Percentiles rank a stretch among this genome's conserved stretches.
phyloP scores from a whole-genome alignment of 2,797 vertebrate species.

The Novumbra hubbsi region DNA sequence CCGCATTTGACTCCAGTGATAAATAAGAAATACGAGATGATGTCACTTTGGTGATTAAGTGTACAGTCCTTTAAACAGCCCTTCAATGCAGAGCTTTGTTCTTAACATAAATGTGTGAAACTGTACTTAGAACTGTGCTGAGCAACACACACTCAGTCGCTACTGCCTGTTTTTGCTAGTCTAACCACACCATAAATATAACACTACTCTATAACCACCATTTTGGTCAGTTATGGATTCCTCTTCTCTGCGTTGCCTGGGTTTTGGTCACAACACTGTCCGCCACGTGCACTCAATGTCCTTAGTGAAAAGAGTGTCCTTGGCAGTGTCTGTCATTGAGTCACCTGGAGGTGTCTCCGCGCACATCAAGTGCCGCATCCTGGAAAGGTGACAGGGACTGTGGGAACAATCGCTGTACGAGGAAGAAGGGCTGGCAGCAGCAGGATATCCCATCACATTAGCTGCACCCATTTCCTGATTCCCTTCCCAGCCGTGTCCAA shows the following conservation, averaged over 20 bases:
- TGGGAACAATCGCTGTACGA: constrained; percentile 56
- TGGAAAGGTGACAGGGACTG: constrained; percentile 56
- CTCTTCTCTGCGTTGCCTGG: constrained; percentile 32
- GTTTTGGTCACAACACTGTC: constrained; percentile 52
- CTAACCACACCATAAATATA: constrained; percentile 51
- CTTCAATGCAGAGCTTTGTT: constrained; percentile 47
- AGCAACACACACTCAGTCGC: constrained; percentile 28
- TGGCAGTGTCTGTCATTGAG: constrained; percentile 55
- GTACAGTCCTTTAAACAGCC: constrained; percentile 38
- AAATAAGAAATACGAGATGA: constrained; percentile 45
- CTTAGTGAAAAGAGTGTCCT: constrained; percentile 44
- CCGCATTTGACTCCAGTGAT: constrained; percentile 42
- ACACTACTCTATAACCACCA: constrained; percentile 46
- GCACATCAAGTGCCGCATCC: constrained; percentile 36
- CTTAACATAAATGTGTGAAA: constrained; percentile 36
- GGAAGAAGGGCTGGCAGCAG: constrained; percentile 55
- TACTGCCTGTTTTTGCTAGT: constrained; percentile 28
- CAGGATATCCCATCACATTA: constrained; percentile 53
- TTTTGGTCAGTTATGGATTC: constrained; percentile 55
- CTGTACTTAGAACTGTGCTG: constrained; percentile 37
- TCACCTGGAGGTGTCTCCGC: constrained; percentile 49
- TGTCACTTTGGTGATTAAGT: constrained; percentile 29
- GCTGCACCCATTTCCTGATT: constrained; percentile 66
- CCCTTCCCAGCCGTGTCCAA: constrained; percentile 64
- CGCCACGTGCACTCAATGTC: constrained; percentile 36